Conservation (phyloP, 2,797 vertebrate genomes). For the Gymnothorax javanicus region DNA sequence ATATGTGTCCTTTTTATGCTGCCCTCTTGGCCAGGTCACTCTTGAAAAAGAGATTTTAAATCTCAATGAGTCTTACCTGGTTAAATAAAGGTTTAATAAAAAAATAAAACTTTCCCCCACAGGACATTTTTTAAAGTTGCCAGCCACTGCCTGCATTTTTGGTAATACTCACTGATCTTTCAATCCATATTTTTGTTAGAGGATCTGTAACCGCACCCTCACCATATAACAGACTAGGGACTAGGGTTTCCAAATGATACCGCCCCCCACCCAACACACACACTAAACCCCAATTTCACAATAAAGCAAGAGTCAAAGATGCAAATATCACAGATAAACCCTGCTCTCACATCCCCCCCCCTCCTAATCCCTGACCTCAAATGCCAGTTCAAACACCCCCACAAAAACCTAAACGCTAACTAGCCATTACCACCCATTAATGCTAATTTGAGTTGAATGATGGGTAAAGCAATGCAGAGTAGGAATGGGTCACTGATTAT, state of each 20-base stretch:
- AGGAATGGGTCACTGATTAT: conserved; percentile 24
- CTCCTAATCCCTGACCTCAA: neutral
- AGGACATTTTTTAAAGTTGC: too few species aligned
- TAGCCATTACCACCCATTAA: neutral
- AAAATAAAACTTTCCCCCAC: too few species aligned
- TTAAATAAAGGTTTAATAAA: too few species aligned
- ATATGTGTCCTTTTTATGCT: too few species aligned
- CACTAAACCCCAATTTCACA: neutral
- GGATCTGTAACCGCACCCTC: too few species aligned
- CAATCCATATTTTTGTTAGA: too few species aligned
- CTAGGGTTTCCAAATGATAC: neutral
- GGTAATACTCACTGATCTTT: too few species aligned
- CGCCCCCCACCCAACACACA: neutral
- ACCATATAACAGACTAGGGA: neutral
- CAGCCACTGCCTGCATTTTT: too few species aligned
- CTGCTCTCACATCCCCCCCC: neutral
- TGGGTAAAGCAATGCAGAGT: conserved; percentile 33
- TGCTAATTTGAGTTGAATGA: neutral
- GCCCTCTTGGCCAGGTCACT: too few species aligned
- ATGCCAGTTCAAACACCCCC: neutral
- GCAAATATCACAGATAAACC: neutral
- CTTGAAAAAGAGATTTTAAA: too few species aligned
- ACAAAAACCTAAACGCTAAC: neutral
- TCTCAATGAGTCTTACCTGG: too few species aligned
- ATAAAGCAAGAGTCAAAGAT: neutral